Evolutionary conservation across 2,797 vertebrate genomes (phyloP).

Genomic region (Neoniphon sammara): DNA sequence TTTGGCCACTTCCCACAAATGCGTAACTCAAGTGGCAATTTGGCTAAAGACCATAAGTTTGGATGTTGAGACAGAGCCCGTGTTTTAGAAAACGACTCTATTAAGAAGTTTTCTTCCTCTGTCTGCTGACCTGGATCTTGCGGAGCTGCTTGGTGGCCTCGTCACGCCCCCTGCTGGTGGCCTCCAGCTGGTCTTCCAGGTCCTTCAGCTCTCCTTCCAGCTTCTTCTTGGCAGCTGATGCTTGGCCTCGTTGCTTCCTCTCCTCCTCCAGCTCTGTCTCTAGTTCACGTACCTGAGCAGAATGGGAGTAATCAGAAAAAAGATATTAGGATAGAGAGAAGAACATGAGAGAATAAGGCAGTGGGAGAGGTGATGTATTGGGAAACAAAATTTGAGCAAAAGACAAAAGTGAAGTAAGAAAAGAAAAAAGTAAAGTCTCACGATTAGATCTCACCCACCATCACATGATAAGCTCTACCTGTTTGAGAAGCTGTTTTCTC

Average conservation of each 20-base stretch:
- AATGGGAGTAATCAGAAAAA: no score
- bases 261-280: constrained; percentile 97
- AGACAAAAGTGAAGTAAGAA: no score
- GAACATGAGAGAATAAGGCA: background rate
- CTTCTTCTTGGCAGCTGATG: constrained; percentile 91
- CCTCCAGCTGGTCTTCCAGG: constrained; percentile 92
- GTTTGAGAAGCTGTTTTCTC: constrained; percentile 91
- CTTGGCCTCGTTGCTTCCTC: constrained; percentile 88
- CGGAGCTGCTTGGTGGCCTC: constrained; percentile 95
- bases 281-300: constrained; percentile 89
- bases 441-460: no score
- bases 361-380: background rate
- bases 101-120: background rate
- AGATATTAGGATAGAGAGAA: background rate
- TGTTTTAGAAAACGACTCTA: no score
- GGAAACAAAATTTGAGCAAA: no score
- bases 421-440: no score
- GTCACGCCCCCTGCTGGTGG: constrained; percentile 89
- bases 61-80: no score
- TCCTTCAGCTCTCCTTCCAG: constrained; percentile 94
- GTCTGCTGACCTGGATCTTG: constrained; percentile 87
- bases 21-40: no score
- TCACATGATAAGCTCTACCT: constrained; percentile 74
- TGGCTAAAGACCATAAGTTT: no score
- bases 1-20: no score